A percentile compares a stretch with the other conserved stretches of the same genome.
Evolutionary conservation across 1,140 invertebrate species (phyloP).

Genomic region (Drosophila busckii): DNA sequence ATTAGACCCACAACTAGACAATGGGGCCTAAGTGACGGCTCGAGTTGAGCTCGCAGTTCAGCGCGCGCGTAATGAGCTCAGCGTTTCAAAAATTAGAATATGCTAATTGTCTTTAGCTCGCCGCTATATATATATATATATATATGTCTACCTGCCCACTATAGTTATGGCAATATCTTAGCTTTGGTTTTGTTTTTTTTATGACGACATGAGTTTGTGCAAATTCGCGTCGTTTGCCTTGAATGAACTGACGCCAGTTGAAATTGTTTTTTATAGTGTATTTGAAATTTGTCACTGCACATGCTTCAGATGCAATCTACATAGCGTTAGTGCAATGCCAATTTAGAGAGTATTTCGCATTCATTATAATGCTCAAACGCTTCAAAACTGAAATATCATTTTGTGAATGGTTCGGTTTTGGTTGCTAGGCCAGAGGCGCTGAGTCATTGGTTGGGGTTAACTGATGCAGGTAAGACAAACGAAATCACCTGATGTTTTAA

Average conservation of each 20-base stretch:
- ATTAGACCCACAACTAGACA: constrained; percentile 40
- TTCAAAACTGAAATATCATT: no score
- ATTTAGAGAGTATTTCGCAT: no score
- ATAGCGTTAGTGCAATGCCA: no score
- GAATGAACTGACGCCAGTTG: constrained; percentile 37
- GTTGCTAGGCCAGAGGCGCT: no score
- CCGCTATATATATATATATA: not conserved
- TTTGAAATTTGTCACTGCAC: no score
- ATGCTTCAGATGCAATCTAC: no score
- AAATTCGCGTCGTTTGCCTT: constrained; percentile 32
- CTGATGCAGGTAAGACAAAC: constrained; percentile 41
- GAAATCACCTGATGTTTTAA: constrained; percentile 74
- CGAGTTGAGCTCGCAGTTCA: constrained; percentile 12
- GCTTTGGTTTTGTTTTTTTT: constrained; percentile 37
- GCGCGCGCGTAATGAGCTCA: constrained; percentile 15
- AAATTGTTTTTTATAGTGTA: no score
- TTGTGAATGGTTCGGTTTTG: constrained; percentile 15
- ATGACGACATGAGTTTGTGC: constrained; percentile 37
- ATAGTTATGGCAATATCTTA: constrained; percentile 6
- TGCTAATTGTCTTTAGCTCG: constrained; percentile 57
- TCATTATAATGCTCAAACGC: no score
- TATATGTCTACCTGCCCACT: constrained; percentile 11
- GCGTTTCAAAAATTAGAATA: constrained; percentile 57
- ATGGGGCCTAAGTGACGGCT: not conserved
- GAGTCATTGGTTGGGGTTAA: no score